These are phyloP conservation scores for Rotaria macrura DNA, from an alignment of 2,888 invertebrate genomes.

Conservation along the genomic window DNA sequence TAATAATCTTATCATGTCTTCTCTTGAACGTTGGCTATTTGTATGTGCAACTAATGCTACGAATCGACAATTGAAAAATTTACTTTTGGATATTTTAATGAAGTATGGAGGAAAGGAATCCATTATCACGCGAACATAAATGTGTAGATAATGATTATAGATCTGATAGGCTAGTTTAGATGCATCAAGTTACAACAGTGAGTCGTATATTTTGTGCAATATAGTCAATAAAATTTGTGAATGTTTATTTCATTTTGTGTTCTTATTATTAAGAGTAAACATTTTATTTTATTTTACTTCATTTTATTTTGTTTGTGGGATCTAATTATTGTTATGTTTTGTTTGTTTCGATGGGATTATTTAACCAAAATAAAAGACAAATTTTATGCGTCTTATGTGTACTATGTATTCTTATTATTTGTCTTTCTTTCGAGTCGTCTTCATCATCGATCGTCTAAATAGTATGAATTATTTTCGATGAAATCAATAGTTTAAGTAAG, in stretches of 20 bases:
- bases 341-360: neutral
- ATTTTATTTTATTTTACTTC: neutral
- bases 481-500: no score
- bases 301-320: neutral
- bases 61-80: neutral
- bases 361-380: neutral
- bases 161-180: neutral
- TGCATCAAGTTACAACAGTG: neutral
- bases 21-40: slow-evolving; percentile 9
- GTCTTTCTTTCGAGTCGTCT: no score
- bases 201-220: slow-evolving; percentile 11
- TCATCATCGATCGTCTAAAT: no score
- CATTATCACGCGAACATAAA: neutral
- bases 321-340: neutral
- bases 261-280: neutral
- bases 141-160: neutral
- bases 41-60: slow-evolving; percentile 2
- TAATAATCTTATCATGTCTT: neutral
- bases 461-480: no score
- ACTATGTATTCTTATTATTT: no score
- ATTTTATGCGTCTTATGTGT: neutral
- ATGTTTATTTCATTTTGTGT: neutral
- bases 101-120: slow-evolving; percentile 5
- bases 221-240: neutral
- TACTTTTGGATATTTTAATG: slow-evolving; percentile 7